phyloP scores from a whole-genome alignment of 2,888 invertebrate genomes.

The Macaria liturata region DNA sequence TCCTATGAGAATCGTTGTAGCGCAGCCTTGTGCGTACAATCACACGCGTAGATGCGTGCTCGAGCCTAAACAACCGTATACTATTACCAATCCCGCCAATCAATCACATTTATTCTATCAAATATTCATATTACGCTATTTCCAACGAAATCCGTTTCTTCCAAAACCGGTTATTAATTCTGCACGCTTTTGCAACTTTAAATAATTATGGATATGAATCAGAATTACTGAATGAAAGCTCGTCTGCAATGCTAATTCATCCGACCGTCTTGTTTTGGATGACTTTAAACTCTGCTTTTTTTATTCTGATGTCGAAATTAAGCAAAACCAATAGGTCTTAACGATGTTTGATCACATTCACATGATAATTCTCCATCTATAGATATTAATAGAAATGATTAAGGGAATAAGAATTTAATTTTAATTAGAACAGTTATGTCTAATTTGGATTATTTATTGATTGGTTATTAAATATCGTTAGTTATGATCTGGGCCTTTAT shows the following conservation, averaged over 20 bases:
- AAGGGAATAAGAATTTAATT: neutral
- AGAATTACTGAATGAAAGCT: conserved; percentile 21
- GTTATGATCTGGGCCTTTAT: too few species aligned
- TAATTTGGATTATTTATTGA: conserved; percentile 2
- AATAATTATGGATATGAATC: conserved; percentile 7
- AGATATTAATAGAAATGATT: conserved; percentile 9
- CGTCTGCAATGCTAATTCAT: conserved; percentile 17
- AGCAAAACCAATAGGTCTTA: conserved; percentile 10
- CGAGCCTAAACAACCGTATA: too few species aligned
- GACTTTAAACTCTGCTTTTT: conserved; percentile 6
- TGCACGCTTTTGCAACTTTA: conserved; percentile 17
- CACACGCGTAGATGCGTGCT: too few species aligned
- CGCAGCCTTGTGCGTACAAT: too few species aligned
- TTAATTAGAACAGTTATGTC: conserved; percentile 11
- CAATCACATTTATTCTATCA: conserved; percentile 7
- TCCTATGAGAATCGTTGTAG: too few species aligned
- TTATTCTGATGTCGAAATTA: conserved; percentile 6
- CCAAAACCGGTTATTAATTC: conserved; percentile 17
- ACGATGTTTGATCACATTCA: conserved; percentile 9
- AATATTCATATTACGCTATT: conserved; percentile 13
- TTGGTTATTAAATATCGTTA: neutral
- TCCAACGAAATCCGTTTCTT: conserved; percentile 17
- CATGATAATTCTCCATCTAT: conserved; percentile 7
- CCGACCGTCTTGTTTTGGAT: conserved; percentile 3
- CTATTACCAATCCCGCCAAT: neutral